phyloP scores from a whole-genome alignment of 2,797 vertebrate species.

The Syngnathus acus region DNA sequence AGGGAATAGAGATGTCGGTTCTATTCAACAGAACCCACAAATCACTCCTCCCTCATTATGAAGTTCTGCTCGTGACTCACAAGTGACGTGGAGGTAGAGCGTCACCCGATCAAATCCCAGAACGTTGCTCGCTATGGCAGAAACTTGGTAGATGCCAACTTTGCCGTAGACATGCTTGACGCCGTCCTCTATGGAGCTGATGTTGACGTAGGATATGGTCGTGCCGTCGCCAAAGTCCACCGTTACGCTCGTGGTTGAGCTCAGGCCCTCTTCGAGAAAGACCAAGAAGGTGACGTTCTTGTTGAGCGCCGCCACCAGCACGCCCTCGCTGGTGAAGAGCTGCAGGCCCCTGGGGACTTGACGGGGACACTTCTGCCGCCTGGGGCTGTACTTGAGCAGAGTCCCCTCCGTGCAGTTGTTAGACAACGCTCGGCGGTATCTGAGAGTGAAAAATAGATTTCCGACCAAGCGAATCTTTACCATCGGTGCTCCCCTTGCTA shows the following conservation, averaged over 20 bases:
- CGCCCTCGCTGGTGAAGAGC: constrained; percentile 79
- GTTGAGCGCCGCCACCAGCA: constrained; percentile 74
- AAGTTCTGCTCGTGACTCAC: constrained; percentile 58
- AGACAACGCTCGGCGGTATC: constrained; percentile 83
- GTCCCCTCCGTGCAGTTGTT: constrained; percentile 87
- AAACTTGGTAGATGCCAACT: constrained; percentile 86
- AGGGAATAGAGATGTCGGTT: too few species aligned
- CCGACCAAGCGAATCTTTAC: neutral
- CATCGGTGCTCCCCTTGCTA: neutral
- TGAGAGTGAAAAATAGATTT: constrained; percentile 32
- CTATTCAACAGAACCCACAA: too few species aligned
- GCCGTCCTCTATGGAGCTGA: constrained; percentile 85
- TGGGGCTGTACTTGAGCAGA: constrained; percentile 76
- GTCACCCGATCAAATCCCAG: constrained; percentile 72
- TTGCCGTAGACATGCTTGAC: constrained; percentile 83
- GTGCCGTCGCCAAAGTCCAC: constrained; percentile 91
- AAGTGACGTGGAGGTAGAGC: constrained; percentile 84
- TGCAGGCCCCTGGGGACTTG: constrained; percentile 80
- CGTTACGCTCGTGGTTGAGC: constrained; percentile 82
- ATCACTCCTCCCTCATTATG: neutral
- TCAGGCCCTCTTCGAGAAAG: constrained; percentile 88
- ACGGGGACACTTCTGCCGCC: constrained; percentile 79
- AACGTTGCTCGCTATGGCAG: constrained; percentile 76
- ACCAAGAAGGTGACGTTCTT: constrained; percentile 84
- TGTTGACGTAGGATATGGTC: constrained; percentile 81